Evolutionary conservation across 1,140 invertebrate species (phyloP), one percentile per base, ranked within the genome.

Genomic region (Sarcophaga bullata): DNA sequence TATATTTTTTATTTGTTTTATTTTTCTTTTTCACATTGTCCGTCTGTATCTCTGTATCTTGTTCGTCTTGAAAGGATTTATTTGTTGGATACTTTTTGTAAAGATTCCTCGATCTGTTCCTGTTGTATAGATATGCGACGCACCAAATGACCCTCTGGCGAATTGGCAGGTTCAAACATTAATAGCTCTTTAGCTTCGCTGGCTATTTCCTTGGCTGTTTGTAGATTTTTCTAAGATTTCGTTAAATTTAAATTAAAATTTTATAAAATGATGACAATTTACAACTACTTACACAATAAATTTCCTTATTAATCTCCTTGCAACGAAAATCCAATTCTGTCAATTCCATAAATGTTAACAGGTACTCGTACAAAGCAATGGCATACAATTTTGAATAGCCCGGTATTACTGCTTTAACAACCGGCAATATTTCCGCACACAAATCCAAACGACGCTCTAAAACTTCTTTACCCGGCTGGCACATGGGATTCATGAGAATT

Each of bases 311-410:
- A n/a, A 83, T 87, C 83, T 49, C 85, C 82, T 72, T 88, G 84
- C 46, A 84, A 82, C 78, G 52, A 82, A 87, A 89, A 80, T 88
- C 85, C 13, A 88, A 80, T 54, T 89, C 87, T 0, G 93, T 92
- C 10, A 95, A 87, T 83, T 94, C 92, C 15, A 93, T 91, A 78
- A 93, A 90, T 1, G 95, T 92, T 11, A 93, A 90, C 85, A 96
- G 93, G 81, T 96, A 91, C 90, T 96, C 95, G 81, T 95, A 96
- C 68, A 95, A 87, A 10, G 94, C 92, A 68, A 95, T 93, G 58
- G 94, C 95, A 94, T 90, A 86, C 85, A 92, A 91, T 85, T 95
- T 92, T 9, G 94, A 95, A 85, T 96, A 92, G 78, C 95, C 95
- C 0, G 95, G 95, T 58, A 95, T 94, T 3, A 96, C 89, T 47